Evolutionary conservation across 2,113 vertebrate genomes (phyloP).

Genomic region (Columbina picui): DNA sequence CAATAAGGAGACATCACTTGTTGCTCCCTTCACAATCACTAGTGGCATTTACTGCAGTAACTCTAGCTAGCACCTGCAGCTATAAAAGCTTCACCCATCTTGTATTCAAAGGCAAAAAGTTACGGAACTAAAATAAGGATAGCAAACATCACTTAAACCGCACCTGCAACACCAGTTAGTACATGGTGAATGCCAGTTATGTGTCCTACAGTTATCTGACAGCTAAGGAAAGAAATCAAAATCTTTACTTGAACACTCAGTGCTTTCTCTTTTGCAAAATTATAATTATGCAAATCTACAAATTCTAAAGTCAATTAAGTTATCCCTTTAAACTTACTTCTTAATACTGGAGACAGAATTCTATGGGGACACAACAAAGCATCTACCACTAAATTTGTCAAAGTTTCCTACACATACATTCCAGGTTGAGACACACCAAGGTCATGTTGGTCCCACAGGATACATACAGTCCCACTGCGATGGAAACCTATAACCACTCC

Average conservation of each 20-base stretch:
- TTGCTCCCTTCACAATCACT: neutral
- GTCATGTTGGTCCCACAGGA: neutral
- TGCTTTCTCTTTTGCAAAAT: neutral
- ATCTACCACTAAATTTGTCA: neutral
- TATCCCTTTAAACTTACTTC: neutral
- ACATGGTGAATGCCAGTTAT: neutral
- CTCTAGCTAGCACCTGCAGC: neutral
- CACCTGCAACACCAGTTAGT: neutral
- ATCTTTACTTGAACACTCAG: neutral
- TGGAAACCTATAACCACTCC: neutral
- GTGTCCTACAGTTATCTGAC: neutral
- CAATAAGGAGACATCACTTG: neutral
- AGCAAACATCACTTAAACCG: neutral
- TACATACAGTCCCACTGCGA: rapidly evolving
- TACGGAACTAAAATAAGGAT: neutral
- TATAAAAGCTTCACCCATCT: neutral
- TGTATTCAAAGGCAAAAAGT: neutral
- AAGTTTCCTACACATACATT: neutral
- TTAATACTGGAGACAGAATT: neutral
- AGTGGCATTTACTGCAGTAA: neutral
- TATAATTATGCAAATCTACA: neutral
- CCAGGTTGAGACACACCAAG: neutral
- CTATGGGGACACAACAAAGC: neutral
- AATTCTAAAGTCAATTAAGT: neutral
- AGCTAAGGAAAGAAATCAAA: neutral